A percentile compares a stretch with the other conserved stretches of the same genome.
These are phyloP conservation scores for Leptinotarsa undecemlineata DNA, from an alignment of 1,140 invertebrate genomes.

Conservation along the genomic window DNA sequence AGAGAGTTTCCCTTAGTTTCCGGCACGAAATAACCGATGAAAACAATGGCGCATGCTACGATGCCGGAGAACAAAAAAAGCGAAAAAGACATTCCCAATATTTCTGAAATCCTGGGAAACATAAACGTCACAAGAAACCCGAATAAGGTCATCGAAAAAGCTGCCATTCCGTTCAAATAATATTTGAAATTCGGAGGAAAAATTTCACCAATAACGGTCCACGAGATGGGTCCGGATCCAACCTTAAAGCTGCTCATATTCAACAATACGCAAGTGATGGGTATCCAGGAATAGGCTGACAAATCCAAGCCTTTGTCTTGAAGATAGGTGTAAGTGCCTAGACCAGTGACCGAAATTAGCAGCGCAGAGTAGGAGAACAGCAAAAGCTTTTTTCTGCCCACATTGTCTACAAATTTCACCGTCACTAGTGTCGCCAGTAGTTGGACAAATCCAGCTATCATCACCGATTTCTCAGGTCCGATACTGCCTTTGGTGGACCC, in stretches of 20 bases:
- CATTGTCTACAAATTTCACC: slow-evolving; percentile 71
- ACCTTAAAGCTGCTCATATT: slow-evolving; percentile 37
- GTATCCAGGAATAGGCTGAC: slow-evolving; percentile 36
- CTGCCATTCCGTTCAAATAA: slow-evolving; percentile 39
- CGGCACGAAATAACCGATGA: slow-evolving; percentile 66
- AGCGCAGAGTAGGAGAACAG: slow-evolving; percentile 70
- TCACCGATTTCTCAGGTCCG: slow-evolving; percentile 66
- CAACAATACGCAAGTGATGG: slow-evolving; percentile 33
- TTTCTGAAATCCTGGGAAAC: slow-evolving; percentile 63
- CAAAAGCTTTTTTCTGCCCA: slow-evolving; percentile 72
- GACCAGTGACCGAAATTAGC: slow-evolving; percentile 42
- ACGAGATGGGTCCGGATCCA: slow-evolving; percentile 79
- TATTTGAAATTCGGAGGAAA: slow-evolving; percentile 73
- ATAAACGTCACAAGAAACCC: slow-evolving; percentile 78
- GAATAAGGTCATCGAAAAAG: slow-evolving; percentile 71
- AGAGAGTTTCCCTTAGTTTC: slow-evolving; percentile 82
- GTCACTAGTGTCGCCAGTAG: slow-evolving; percentile 68
- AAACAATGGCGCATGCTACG: slow-evolving; percentile 64
- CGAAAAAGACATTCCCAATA: slow-evolving; percentile 67
- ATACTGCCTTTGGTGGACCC: slow-evolving; percentile 62
- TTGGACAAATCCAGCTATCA: slow-evolving; percentile 77
- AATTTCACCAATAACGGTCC: slow-evolving; percentile 81
- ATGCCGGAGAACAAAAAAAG: slow-evolving; percentile 79
- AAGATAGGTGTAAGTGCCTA: slow-evolving; percentile 41
- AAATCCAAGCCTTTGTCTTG: slow-evolving; percentile 26